Evolutionary conservation across 1,140 invertebrate species (phyloP), one percentile per base, ranked within the genome.

Genomic region (Ephestia elutella): DNA sequence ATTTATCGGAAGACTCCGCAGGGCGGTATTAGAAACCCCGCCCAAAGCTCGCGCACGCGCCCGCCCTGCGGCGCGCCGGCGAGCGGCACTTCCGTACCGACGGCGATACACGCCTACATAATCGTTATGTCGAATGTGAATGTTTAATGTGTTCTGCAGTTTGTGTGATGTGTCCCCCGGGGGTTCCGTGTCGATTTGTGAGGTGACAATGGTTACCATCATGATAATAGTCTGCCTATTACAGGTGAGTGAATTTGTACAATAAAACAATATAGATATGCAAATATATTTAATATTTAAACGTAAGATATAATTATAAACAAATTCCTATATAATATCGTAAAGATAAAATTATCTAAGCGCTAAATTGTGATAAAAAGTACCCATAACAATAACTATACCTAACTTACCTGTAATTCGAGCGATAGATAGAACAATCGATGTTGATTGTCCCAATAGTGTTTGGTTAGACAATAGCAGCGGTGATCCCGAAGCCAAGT

Each of bases 61-160:
- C 75, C 77, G 68, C 70, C 73, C 73, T 60, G 49, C 57, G 38
- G 7, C 53, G 54, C 59, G 49, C 49, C 59, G 28, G 30, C 63
- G 50, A 49, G 28, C 60, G 56, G 49, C 75, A 72, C 69, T 68
- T 66, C 72, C 59, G 62, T 54, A 38, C 78, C 70, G 74, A 56
- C 74, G 75, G 69, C 71, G 74, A 80, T 76, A 82, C 82, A 85
- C 83, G 83, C 82, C 83, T 85, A 84, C 80, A 85, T 86, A 81
- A 86, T 87, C 81, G 75, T 87, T 80, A 87, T 76, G 78, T 70
- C 75, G 65, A 60, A 75, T 74, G 82, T 87, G 76, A 85, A 85
- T 86, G 71, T 82, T 86, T 86, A 75, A 87, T 75, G 66, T 54
- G 30, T 9, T 32, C 30, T 7, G 50, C 65, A 68, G 74, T 66